Evolutionary conservation across 1,140 invertebrate genomes (phyloP).

Genomic region (Eumaeus atala): DNA sequence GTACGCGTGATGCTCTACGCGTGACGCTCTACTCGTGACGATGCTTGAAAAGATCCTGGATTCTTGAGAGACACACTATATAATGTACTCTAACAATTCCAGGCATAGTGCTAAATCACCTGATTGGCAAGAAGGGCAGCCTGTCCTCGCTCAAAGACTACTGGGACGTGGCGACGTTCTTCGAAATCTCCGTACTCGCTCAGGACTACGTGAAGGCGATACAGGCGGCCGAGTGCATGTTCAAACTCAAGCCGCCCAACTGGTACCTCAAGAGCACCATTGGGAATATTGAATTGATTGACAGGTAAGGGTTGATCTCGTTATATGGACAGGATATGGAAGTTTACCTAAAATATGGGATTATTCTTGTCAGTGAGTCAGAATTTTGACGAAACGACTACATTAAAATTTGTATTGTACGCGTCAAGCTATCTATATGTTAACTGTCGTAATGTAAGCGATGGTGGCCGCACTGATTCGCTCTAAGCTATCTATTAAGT

Average conservation of each 20-base stretch:
- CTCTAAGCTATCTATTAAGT: no score
- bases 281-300: slow-evolving; percentile 97
- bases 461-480: no score
- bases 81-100: slow-evolving; percentile 26
- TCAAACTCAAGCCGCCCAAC: slow-evolving; percentile 97
- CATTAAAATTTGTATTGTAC: no score
- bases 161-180: slow-evolving; percentile 99
- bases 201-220: slow-evolving; percentile 98
- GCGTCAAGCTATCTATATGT: no score
- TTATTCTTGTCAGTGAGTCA: no score
- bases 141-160: slow-evolving; percentile 95
- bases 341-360: no score
- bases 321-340: slow-evolving; percentile 3
- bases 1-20: no score
- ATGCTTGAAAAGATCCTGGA: no score
- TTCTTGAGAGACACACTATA: no score
- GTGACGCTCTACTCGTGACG: no score
- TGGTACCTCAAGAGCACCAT: slow-evolving; percentile 99
- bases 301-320: slow-evolving; percentile 64
- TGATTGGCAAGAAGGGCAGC: slow-evolving; percentile 98
- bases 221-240: slow-evolving; percentile 99
- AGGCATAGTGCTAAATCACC: slow-evolving; percentile 96
- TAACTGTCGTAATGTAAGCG: no score
- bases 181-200: slow-evolving; percentile 98
- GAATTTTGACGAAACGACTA: no score